Conservation (phyloP, 2,888 invertebrate species). For the Mycalesis mineus region DNA sequence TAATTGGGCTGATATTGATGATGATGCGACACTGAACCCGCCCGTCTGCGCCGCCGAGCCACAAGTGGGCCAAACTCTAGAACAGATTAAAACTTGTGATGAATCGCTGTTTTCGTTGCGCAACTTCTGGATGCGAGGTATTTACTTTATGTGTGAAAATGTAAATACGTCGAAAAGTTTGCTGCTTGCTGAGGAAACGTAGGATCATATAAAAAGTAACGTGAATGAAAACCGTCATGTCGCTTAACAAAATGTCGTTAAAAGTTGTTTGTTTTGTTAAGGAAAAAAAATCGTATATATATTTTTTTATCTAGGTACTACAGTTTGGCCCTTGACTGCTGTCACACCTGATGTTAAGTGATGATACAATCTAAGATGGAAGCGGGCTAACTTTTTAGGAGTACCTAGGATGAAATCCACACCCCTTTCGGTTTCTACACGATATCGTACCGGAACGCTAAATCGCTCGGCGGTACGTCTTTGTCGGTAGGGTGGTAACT, state of each 20-base stretch:
- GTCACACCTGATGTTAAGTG: too few species aligned
- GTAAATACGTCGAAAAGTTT: slow-evolving; percentile 66
- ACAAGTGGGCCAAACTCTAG: slow-evolving; percentile 64
- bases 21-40: background rate
- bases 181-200: slow-evolving; percentile 56
- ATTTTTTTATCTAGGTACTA: too few species aligned
- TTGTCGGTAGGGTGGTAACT: too few species aligned
- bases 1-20: too few species aligned
- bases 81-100: slow-evolving; percentile 76
- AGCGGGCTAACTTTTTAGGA: too few species aligned
- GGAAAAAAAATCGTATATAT: too few species aligned
- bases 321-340: too few species aligned
- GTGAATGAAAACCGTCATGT: background rate
- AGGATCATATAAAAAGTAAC: background rate
- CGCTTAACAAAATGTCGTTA: background rate
- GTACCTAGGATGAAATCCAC: too few species aligned
- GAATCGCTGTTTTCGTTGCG: slow-evolving; percentile 65
- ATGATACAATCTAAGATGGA: too few species aligned
- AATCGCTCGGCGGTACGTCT: too few species aligned
- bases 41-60: slow-evolving; percentile 27
- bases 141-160: slow-evolving; percentile 74
- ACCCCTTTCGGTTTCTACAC: too few species aligned
- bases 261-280: background rate
- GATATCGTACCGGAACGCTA: too few species aligned
- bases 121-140: slow-evolving; percentile 5